Evolutionary conservation across 2,797 vertebrate species (phyloP).

Genomic region (Bovichtus variegatus): DNA sequence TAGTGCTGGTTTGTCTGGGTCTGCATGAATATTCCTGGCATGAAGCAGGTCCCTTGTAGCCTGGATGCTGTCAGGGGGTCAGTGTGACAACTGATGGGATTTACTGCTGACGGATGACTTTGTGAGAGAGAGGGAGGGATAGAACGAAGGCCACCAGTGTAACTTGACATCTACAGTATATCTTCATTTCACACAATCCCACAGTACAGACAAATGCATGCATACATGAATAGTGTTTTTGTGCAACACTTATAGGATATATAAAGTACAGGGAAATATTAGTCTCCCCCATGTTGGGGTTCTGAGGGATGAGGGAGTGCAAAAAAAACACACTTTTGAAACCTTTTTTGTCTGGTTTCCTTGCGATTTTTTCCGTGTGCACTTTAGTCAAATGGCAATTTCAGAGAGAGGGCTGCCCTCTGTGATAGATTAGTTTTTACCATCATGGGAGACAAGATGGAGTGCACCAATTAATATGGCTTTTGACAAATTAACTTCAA

Average conservation of each 20-base stretch:
- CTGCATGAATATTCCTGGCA: constrained; percentile 76
- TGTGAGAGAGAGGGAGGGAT: constrained; percentile 28
- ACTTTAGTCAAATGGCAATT: constrained; percentile 37
- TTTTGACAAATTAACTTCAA: constrained; percentile 71
- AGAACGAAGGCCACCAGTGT: constrained; percentile 18
- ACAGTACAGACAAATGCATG: background rate
- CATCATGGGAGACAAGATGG: constrained; percentile 68
- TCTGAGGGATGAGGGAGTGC: background rate
- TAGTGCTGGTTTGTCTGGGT: constrained; percentile 33
- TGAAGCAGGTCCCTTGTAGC: constrained; percentile 54
- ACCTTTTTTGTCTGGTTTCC: background rate
- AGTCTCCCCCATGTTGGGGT: background rate
- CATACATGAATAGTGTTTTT: background rate
- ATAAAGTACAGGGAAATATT: background rate
- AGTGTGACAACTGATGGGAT: constrained; percentile 69
- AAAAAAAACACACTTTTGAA: background rate
- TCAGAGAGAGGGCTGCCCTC: constrained; percentile 14
- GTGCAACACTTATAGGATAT: background rate
- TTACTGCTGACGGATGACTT: constrained; percentile 78
- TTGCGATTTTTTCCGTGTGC: constrained; percentile 27
- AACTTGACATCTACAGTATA: constrained; percentile 37
- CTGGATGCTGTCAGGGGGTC: constrained; percentile 57
- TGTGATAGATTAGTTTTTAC: constrained; percentile 61
- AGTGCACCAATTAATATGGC: constrained; percentile 69
- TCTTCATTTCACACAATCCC: constrained; percentile 53